Evolutionary conservation across 2,888 invertebrate species (phyloP), one percentile per base, ranked within the genome.

Genomic region (Macrosiphum euphorbiae): DNA sequence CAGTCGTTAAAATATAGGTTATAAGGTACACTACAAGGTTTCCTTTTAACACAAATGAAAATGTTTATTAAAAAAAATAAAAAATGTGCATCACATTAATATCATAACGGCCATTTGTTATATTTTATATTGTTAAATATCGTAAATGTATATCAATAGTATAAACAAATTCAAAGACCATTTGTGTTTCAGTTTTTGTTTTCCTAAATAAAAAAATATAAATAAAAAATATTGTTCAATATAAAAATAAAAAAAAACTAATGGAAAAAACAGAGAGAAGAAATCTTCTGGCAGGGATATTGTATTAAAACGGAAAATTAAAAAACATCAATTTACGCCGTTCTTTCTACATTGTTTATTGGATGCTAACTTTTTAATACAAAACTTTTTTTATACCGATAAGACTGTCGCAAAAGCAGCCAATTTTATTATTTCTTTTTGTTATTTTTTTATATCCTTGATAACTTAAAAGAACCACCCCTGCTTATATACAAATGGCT

Each of bases 281-380:
- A 94, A 94, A 94, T 90, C 90, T 90, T 94, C 94, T 90, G 93
- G 93, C 93, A 58, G 92, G 90, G 61, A 94, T 94, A 90, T 94
- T 94, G 94, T 94, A 94, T 94, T 90, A 94, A 94, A 94, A 90
- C 85, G 87, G 94, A 94, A 94, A 94, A 94, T 94, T 94, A 94
- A 94, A 94, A 94, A 94, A 94, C 94, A 94, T 94, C 94, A 94
- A 94, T 94, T 94, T 94, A 94, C 94, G 90, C 90, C 94, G 90
- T 94, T 94, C 94, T 94, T 94, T 94, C 86, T 90, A 94, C 94
- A 94, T 94, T 94, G 94, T 94, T 94, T 94, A 94, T 94, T 94
- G 94, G 94, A 94, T 94, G 94, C 94, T 94, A 94, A 94, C 94
- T 94, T 94, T 94, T 94, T 94, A 94, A 94, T 94, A 94, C 94